phyloP scores from a whole-genome alignment of 2,113 vertebrate species.

The Corythornis vintsioides region DNA sequence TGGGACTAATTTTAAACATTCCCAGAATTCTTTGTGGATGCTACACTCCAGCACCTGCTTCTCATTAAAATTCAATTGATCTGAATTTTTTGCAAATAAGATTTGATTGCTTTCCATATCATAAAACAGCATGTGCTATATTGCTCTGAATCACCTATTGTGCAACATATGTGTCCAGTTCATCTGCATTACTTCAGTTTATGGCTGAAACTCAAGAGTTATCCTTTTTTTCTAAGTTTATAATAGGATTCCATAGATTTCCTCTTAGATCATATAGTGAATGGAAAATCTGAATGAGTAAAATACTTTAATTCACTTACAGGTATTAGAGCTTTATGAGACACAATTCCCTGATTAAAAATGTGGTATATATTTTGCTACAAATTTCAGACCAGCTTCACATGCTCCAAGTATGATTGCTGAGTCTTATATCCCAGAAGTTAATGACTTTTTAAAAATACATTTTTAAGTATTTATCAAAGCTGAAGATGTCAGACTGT shows the following conservation, averaged over 20 bases:
- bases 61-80: constrained; percentile 99
- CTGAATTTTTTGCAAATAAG: constrained; percentile 98
- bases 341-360: constrained; percentile 80
- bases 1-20: constrained; percentile 89
- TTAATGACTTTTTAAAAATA: constrained; percentile 86
- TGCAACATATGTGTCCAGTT: constrained; percentile 91
- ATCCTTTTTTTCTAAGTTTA: constrained; percentile 79
- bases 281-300: constrained; percentile 75
- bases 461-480: constrained; percentile 88
- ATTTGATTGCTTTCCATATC: constrained; percentile 96
- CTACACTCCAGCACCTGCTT: constrained; percentile 94
- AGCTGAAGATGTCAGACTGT: constrained; percentile 79
- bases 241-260: constrained; percentile 81
- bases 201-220: constrained; percentile 81
- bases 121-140: constrained; percentile 94
- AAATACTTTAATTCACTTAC: constrained; percentile 76
- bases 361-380: constrained; percentile 74
- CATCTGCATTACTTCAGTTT: constrained; percentile 91
- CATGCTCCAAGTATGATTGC: constrained; percentile 68
- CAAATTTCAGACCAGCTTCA: constrained; percentile 73
- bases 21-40: constrained; percentile 89
- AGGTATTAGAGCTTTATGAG: constrained; percentile 76
- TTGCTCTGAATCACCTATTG: constrained; percentile 94
- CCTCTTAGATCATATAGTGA: constrained; percentile 73
- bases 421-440: constrained; percentile 76